Conservation (phyloP, 2,888 invertebrate genomes). For the Archaeoteleia sp. region DNA sequence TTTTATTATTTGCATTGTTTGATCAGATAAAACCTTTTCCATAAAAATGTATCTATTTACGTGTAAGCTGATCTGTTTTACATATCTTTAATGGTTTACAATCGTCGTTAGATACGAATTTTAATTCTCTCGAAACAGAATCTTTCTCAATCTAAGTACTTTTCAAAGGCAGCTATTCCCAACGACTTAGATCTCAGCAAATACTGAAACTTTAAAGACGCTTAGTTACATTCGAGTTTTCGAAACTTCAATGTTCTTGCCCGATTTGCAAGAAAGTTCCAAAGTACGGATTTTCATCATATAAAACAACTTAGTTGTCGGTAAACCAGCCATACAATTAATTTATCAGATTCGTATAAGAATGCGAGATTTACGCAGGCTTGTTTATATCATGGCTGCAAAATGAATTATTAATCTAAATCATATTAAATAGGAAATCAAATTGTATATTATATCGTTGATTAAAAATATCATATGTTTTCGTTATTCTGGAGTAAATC, state of each 20-base stretch:
- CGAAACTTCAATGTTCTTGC: constrained; percentile 37
- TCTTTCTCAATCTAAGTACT: constrained; percentile 34
- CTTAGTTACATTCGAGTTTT: constrained; percentile 44
- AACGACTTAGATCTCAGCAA: constrained; percentile 33
- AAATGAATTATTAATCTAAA: background rate
- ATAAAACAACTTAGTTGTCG: constrained; percentile 37
- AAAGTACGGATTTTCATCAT: constrained; percentile 41
- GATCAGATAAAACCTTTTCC: no score
- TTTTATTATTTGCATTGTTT: no score
- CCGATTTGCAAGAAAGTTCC: constrained; percentile 42
- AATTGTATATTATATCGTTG: background rate
- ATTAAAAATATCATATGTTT: no score
- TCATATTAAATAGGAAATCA: background rate
- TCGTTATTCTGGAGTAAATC: no score
- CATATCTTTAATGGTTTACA: no score
- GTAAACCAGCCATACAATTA: constrained; percentile 37
- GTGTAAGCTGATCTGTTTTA: no score
- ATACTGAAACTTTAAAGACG: constrained; percentile 40
- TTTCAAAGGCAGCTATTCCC: constrained; percentile 39
- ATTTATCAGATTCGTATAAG: constrained; percentile 21
- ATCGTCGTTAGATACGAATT: constrained; percentile 8
- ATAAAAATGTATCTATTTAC: no score
- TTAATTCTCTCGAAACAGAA: constrained; percentile 18
- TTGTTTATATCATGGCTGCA: constrained; percentile 1
- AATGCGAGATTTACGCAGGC: constrained; percentile 4